These are phyloP conservation scores for Trachelus tabidus DNA, from an alignment of 2,888 invertebrate species.

Conservation along the genomic window DNA sequence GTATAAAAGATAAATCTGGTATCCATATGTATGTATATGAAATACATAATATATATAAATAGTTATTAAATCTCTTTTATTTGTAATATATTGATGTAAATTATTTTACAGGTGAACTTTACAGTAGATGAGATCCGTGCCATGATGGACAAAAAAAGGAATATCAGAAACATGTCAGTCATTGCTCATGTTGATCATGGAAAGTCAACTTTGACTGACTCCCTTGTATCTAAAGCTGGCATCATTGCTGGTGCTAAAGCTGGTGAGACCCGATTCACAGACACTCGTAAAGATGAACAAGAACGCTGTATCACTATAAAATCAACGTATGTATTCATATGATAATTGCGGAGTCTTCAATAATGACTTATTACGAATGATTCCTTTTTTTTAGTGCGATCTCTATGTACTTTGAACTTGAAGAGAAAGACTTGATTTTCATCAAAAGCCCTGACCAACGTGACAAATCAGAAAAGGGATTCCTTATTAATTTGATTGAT, in stretches of 20 bases:
- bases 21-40: neutral
- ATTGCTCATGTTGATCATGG: conserved; percentile 99
- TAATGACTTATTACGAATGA: conserved; percentile 42
- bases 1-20: conserved; percentile 8
- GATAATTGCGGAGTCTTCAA: neutral
- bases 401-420: conserved; percentile 98
- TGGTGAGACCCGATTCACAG: conserved; percentile 99
- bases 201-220: conserved; percentile 99
- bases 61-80: neutral
- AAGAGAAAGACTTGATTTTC: conserved; percentile 93
- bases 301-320: conserved; percentile 99
- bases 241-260: conserved; percentile 99
- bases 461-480: conserved; percentile 91
- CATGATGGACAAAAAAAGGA: conserved; percentile 99
- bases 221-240: conserved; percentile 99
- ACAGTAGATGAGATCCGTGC: conserved; percentile 99
- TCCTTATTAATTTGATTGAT: conserved; percentile 99
- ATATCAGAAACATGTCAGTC: conserved; percentile 99
- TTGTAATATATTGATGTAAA: neutral
- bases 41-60: too few species aligned
- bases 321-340: conserved; percentile 85
- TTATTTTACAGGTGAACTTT: conserved; percentile 92
- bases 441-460: conserved; percentile 92
- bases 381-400: conserved; percentile 84
- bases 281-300: conserved; percentile 99